These are phyloP conservation scores for Arnoldichthys spilopterus DNA, from an alignment of 2,797 vertebrate species.

Conservation along the genomic window DNA sequence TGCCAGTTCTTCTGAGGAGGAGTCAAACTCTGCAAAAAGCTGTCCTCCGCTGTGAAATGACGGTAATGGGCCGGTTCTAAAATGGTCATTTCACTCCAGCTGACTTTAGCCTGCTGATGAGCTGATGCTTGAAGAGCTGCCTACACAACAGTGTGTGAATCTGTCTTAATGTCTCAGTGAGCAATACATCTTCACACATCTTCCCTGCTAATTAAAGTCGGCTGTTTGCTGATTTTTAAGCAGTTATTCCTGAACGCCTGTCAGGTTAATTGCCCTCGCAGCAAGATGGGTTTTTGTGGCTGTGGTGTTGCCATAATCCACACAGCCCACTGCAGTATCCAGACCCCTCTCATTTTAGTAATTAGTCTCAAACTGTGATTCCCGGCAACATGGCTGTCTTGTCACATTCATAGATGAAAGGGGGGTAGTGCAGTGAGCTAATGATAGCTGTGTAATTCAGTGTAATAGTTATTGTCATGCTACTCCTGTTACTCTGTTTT, in stretches of 20 bases:
- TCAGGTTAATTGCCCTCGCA: conserved; percentile 65
- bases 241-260: conserved; percentile 38
- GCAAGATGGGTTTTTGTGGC: conserved; percentile 22
- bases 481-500: conserved; percentile 10
- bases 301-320: conserved; percentile 17
- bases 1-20: neutral
- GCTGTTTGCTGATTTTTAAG: conserved; percentile 67
- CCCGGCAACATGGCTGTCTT: conserved; percentile 58
- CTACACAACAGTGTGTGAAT: conserved; percentile 28
- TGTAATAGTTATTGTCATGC: conserved; percentile 43
- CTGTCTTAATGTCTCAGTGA: conserved; percentile 14
- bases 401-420: conserved; percentile 42
- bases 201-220: conserved; percentile 74
- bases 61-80: conserved; percentile 22
- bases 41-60: conserved; percentile 26
- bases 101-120: conserved; percentile 29
- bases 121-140: conserved; percentile 33
- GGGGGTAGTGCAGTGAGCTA: conserved; percentile 41
- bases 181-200: conserved; percentile 50
- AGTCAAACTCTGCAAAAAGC: conserved; percentile 16
- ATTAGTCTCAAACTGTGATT: conserved; percentile 54
- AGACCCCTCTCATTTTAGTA: conserved; percentile 49
- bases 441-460: conserved; percentile 49
- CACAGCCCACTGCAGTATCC: conserved; percentile 19
- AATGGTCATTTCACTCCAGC: conserved; percentile 40